Evolutionary conservation across 53 echinoderm and acorn worm species (phyloP).

Genomic region (Patiria pectinifera): DNA sequence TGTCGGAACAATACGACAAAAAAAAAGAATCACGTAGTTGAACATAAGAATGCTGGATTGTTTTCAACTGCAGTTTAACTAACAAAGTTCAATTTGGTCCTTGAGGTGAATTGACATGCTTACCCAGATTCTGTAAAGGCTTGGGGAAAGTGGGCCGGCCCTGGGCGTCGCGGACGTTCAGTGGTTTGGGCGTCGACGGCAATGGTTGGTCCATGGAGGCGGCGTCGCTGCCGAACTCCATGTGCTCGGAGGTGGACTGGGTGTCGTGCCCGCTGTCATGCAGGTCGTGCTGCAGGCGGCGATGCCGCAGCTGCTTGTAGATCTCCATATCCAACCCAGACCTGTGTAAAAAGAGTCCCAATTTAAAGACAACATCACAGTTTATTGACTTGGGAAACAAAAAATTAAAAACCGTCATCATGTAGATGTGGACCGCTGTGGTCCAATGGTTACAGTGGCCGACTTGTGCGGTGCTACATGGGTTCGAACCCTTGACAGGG

Average conservation of each 20-base stretch:
- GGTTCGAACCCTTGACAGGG: too few relatives aligned
- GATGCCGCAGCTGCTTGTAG: constrained; percentile 87
- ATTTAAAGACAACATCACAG: background rate
- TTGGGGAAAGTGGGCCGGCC: constrained; percentile 72
- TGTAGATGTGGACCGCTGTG: too few relatives aligned
- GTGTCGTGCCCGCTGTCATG: constrained; percentile 71
- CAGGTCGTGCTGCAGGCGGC: constrained; percentile 34
- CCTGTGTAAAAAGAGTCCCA: constrained; percentile 43
- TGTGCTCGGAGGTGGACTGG: constrained; percentile 70
- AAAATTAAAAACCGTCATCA: too few relatives aligned
- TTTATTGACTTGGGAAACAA: too few relatives aligned
- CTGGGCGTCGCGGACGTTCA: constrained; percentile 41
- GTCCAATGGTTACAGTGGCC: too few relatives aligned
- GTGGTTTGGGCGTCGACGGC: constrained; percentile 25
- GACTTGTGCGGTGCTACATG: too few relatives aligned
- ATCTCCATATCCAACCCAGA: constrained; percentile 83
- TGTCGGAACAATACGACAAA: background rate
- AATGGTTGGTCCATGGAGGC: constrained; percentile 6
- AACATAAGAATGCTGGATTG: background rate
- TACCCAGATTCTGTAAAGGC: constrained; percentile 80
- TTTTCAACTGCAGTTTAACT: background rate
- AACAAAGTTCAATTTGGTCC: too few relatives aligned
- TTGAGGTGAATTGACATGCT: background rate
- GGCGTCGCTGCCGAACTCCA: constrained; percentile 57
- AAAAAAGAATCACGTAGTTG: background rate